Evolutionary conservation across 2,888 invertebrate species (phyloP).

Genomic region (Tinea semifulvella): DNA sequence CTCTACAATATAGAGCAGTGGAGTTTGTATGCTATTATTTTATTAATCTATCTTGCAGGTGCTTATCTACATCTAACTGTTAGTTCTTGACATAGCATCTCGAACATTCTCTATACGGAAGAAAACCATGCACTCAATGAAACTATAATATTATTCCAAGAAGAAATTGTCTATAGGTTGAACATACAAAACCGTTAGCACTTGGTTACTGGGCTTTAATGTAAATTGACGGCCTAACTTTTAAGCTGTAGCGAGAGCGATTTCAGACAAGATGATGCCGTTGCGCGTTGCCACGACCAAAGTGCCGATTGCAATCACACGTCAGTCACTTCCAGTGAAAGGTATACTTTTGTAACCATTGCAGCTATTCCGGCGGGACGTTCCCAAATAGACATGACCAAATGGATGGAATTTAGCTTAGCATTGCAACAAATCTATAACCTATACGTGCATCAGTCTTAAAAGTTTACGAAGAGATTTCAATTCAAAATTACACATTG

Average conservation of each 20-base stretch:
- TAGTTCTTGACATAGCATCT: conserved; percentile 3
- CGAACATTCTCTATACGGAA: neutral
- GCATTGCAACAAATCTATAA: no score
- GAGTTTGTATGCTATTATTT: no score
- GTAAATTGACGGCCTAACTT: conserved; percentile 9
- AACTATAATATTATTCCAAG: conserved; percentile 11
- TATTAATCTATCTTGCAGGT: no score
- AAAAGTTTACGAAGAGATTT: no score
- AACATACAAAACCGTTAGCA: conserved; percentile 12
- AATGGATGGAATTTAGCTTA: no score
- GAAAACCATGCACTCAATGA: conserved; percentile 1
- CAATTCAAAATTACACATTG: no score
- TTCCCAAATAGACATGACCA: neutral
- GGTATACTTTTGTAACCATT: neutral
- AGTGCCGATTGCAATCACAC: conserved; percentile 1
- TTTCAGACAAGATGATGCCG: neutral
- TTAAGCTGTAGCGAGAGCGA: conserved; percentile 12
- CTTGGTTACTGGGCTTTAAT: conserved; percentile 12
- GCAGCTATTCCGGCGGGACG: neutral
- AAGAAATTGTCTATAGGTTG: conserved; percentile 5
- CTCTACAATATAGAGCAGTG: no score
- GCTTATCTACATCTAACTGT: conserved; percentile 5
- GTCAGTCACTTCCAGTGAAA: neutral
- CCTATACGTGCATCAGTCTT: no score
- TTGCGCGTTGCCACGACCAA: neutral